Evolutionary conservation across 2,888 invertebrate species (phyloP).

Genomic region (Gonocerus acuteangulatus): DNA sequence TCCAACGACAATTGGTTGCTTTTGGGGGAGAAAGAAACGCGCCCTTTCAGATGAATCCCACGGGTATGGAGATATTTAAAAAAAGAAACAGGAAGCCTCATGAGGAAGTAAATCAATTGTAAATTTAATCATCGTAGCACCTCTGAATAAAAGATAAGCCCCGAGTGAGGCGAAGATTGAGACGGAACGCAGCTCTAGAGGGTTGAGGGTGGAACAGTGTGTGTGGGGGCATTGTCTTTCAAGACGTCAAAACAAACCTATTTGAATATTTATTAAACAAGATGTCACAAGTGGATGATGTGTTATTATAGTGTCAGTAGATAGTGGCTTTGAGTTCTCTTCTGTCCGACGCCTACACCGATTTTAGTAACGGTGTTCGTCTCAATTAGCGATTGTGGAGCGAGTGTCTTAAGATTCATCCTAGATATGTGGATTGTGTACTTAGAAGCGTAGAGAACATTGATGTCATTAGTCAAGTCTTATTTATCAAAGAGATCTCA

Average conservation of each 20-base stretch:
- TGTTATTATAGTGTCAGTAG: conserved; percentile 27
- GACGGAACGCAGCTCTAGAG: neutral
- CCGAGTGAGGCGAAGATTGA: neutral
- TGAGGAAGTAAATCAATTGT: conserved; percentile 17
- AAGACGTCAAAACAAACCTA: conserved; percentile 11
- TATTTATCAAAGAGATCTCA: no score
- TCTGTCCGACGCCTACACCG: neutral
- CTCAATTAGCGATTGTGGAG: no score
- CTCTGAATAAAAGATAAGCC: conserved; percentile 11
- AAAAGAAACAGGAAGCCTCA: neutral
- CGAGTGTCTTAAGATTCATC: no score
- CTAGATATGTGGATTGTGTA: no score
- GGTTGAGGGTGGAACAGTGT: neutral
- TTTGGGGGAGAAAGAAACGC: no score
- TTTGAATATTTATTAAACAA: conserved; percentile 35
- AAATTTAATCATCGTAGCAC: conserved; percentile 9
- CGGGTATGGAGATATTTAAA: no score
- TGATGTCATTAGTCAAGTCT: no score
- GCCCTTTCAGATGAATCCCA: no score
- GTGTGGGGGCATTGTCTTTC: conserved; percentile 29
- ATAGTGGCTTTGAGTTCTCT: neutral
- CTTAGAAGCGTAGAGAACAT: no score
- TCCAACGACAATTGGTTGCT: no score
- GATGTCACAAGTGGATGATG: conserved; percentile 32
- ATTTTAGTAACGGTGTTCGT: no score